These are phyloP conservation scores for Chelonia mydas DNA, from an alignment of 2,797 vertebrate species.

Conservation along the genomic window DNA sequence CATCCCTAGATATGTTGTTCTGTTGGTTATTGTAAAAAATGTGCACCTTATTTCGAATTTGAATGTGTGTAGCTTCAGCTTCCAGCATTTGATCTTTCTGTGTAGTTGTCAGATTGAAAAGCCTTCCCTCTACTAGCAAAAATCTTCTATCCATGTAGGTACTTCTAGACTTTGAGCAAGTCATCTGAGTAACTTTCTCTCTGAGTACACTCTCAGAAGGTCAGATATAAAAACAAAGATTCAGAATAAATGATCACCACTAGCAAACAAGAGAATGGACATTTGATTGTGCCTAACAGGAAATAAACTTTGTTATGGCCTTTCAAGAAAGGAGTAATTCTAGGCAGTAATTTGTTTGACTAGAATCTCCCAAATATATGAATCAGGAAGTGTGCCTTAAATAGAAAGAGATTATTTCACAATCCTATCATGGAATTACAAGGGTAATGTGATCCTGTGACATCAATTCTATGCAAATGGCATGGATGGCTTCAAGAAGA, in stretches of 20 bases:
- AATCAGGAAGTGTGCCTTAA: neutral
- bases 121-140: neutral
- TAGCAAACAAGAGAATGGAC: neutral
- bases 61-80: neutral
- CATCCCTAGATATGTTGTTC: neutral
- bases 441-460: neutral
- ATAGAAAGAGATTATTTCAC: neutral
- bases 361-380: neutral
- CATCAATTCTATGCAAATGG: neutral
- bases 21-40: neutral
- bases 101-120: neutral
- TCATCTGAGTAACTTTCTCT: neutral
- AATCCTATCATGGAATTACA: neutral
- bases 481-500: neutral
- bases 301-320: neutral
- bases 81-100: neutral
- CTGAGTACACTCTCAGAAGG: neutral
- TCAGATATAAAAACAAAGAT: neutral
- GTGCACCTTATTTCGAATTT: neutral
- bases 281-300: neutral
- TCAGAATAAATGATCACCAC: neutral
- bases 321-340: neutral
- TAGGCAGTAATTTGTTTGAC: neutral
- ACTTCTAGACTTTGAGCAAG: neutral
- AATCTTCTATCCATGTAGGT: neutral